Percentiles rank a stretch among this genome's conserved stretches.
These are phyloP conservation scores for Dolichomitus sp. DNA, from an alignment of 2,888 invertebrate genomes.

Conservation along the genomic window DNA sequence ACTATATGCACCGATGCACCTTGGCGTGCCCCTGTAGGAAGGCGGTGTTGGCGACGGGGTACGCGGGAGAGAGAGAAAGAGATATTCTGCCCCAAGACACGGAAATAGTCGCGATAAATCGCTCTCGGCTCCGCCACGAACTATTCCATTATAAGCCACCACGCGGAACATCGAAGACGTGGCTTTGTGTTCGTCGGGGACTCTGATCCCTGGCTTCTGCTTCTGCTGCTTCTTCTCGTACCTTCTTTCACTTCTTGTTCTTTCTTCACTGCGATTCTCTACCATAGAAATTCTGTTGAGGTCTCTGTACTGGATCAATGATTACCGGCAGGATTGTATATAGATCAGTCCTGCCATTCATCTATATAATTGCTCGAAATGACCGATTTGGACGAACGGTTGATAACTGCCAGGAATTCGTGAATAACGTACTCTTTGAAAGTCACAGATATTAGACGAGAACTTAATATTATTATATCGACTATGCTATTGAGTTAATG, in stretches of 20 bases:
- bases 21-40: slow-evolving; percentile 46
- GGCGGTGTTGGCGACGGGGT: slow-evolving; percentile 18
- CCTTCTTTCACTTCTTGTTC: slow-evolving; percentile 18
- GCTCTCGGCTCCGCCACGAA: slow-evolving; percentile 77
- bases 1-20: slow-evolving; percentile 57
- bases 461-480: too few relatives aligned
- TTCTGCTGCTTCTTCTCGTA: slow-evolving; percentile 33
- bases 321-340: slow-evolving; percentile 45
- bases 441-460: neutral
- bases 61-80: slow-evolving; percentile 39
- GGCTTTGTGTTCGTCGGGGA: slow-evolving; percentile 75
- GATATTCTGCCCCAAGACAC: slow-evolving; percentile 74
- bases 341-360: slow-evolving; percentile 54
- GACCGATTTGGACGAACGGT: slow-evolving; percentile 30
- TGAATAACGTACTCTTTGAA: slow-evolving; percentile 43
- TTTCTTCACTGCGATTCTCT: neutral
- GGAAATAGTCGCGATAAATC: slow-evolving; percentile 85
- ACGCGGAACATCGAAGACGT: slow-evolving; percentile 80
- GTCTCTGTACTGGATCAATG: slow-evolving; percentile 46
- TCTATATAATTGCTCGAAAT: slow-evolving; percentile 55
- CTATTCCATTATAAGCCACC: slow-evolving; percentile 84
- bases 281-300: slow-evolving; percentile 20
- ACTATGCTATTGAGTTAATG: too few relatives aligned
- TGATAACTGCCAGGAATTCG: slow-evolving; percentile 57
- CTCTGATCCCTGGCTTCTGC: slow-evolving; percentile 55